Conservation (phyloP, 2,888 invertebrate genomes). For the Mylabris sibirica region DNA sequence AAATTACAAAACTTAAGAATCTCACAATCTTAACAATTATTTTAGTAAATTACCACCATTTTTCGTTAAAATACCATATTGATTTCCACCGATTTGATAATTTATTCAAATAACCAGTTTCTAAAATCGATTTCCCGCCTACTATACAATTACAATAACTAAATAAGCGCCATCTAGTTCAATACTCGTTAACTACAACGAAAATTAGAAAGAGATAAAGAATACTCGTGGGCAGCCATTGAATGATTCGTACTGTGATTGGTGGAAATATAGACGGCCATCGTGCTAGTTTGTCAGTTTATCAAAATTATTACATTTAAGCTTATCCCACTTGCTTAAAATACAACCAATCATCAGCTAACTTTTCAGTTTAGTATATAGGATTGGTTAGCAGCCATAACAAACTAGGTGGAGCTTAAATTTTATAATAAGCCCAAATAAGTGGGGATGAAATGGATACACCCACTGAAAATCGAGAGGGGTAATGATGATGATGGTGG, state of each 20-base stretch:
- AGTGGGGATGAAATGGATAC: slow-evolving; percentile 23
- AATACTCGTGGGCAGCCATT: slow-evolving; percentile 43
- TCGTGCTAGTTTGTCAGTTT: slow-evolving; percentile 60
- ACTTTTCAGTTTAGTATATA: slow-evolving; percentile 33
- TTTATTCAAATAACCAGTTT: neutral
- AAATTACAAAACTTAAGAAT: neutral
- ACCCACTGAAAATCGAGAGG: slow-evolving; percentile 32
- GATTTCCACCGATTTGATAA: neutral
- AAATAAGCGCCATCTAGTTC: slow-evolving; percentile 53
- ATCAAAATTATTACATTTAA: slow-evolving; percentile 53
- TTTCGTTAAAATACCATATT: too few species aligned
- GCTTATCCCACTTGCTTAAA: slow-evolving; percentile 51
- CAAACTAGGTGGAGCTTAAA: slow-evolving; percentile 55
- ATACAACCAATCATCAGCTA: slow-evolving; percentile 51
- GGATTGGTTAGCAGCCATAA: slow-evolving; percentile 54
- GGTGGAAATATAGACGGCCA: slow-evolving; percentile 62
- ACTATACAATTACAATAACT: slow-evolving; percentile 16
- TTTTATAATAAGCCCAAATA: slow-evolving; percentile 28
- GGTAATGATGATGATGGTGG: neutral
- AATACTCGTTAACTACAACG: slow-evolving; percentile 37
- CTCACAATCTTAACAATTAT: neutral
- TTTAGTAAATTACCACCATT: too few species aligned
- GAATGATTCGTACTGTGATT: slow-evolving; percentile 54
- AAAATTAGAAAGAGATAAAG: neutral
- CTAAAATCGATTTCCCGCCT: slow-evolving; percentile 24